Percentiles rank a stretch among this genome's conserved stretches.
Conservation (phyloP, 2,888 invertebrate genomes). For the Lithophane ornitopus region DNA sequence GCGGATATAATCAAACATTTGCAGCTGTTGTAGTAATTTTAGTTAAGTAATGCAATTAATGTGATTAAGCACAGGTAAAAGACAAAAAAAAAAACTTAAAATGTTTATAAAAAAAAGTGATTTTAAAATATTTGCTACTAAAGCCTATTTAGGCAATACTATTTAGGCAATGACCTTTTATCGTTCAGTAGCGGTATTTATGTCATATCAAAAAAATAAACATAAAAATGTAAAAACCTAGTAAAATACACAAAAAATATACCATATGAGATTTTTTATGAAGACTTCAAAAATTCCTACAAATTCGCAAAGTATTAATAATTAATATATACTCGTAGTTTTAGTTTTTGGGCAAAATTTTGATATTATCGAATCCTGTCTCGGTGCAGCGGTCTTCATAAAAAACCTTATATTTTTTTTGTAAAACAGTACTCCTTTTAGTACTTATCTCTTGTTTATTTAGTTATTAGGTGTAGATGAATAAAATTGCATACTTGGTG, state of each 20-base stretch:
- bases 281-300: slow-evolving; percentile 60
- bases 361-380: slow-evolving; percentile 59
- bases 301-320: slow-evolving; percentile 58
- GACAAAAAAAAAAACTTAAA: slow-evolving; percentile 77
- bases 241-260: slow-evolving; percentile 83
- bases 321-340: slow-evolving; percentile 59
- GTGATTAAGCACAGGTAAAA: slow-evolving; percentile 82
- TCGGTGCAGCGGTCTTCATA: slow-evolving; percentile 59
- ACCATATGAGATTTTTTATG: slow-evolving; percentile 74
- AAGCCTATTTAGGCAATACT: slow-evolving; percentile 66
- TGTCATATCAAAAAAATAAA: slow-evolving; percentile 81
- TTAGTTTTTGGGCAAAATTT: slow-evolving; percentile 51
- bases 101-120: slow-evolving; percentile 70
- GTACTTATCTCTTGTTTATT: slow-evolving; percentile 75
- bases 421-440: slow-evolving; percentile 68
- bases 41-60: slow-evolving; percentile 81
- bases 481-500: slow-evolving; percentile 55
- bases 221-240: slow-evolving; percentile 84
- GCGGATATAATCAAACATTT: slow-evolving; percentile 71
- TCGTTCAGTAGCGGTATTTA: slow-evolving; percentile 75
- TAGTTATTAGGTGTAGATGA: slow-evolving; percentile 66
- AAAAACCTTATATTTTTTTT: slow-evolving; percentile 67
- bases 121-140: slow-evolving; percentile 72
- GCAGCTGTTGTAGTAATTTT: slow-evolving; percentile 80
- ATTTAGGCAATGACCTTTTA: slow-evolving; percentile 66